These are phyloP conservation scores for Lepidurus couesii DNA, from an alignment of 1,140 invertebrate species.

Conservation along the genomic window DNA sequence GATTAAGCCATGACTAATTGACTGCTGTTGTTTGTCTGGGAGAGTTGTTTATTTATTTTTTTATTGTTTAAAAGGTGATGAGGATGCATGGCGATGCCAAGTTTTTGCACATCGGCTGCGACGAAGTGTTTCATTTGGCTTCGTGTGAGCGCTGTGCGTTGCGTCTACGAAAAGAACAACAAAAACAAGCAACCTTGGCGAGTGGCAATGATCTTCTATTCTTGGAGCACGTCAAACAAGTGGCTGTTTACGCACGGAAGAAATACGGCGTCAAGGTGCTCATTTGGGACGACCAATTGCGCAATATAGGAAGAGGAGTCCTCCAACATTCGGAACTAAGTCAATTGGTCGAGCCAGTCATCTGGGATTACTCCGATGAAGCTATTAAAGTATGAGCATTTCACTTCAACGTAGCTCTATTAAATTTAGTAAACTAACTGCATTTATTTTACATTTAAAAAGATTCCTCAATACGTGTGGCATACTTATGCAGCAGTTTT, in stretches of 20 bases:
- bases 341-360: constrained; percentile 73
- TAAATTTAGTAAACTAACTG: too few species aligned
- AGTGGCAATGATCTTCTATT: constrained; percentile 52
- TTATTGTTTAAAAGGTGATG: constrained; percentile 43
- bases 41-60: background rate
- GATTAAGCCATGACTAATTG: background rate
- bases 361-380: constrained; percentile 67
- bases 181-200: background rate
- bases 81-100: constrained; percentile 48
- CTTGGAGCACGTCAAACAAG: constrained; percentile 57
- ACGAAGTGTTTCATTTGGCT: constrained; percentile 66
- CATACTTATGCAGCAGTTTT: constrained; percentile 75
- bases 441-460: constrained; percentile 38
- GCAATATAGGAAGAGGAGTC: constrained; percentile 53
- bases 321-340: constrained; percentile 58
- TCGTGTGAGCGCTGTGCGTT: constrained; percentile 64
- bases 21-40: background rate
- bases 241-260: constrained; percentile 45
- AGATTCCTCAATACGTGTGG: constrained; percentile 59
- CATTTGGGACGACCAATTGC: constrained; percentile 94
- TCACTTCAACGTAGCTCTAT: too few species aligned
- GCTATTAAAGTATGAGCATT: constrained; percentile 45
- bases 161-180: constrained; percentile 41
- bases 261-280: constrained; percentile 52
- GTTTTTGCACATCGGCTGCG: constrained; percentile 57